Percentiles rank a stretch among this genome's conserved stretches.
Conservation (phyloP, 2,113 vertebrate genomes). For the Falcunculus frontatus region DNA sequence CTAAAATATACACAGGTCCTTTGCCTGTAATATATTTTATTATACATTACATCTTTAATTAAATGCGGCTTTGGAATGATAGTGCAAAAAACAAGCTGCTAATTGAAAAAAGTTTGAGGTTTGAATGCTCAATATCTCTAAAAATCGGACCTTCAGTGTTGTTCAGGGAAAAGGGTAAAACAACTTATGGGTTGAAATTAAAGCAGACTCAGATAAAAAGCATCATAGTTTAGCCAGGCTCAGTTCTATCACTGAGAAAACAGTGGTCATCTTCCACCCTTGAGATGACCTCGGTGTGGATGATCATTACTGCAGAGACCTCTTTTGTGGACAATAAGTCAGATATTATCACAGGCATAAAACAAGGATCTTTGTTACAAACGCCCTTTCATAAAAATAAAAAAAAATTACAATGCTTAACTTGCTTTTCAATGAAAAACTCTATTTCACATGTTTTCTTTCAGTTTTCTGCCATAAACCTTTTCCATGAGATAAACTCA, state of each 20-base stretch:
- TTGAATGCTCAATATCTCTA: not conserved
- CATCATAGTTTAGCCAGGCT: not conserved
- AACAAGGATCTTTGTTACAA: not conserved
- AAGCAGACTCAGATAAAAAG: not conserved
- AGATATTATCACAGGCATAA: not conserved
- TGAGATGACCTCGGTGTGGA: not conserved
- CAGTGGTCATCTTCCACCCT: not conserved
- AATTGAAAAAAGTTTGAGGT: not conserved
- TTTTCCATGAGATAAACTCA: conserved; percentile 69
- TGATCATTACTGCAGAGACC: not conserved
- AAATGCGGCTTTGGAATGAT: not conserved
- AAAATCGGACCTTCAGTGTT: not conserved
- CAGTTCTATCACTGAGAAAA: not conserved
- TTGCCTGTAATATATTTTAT: not conserved
- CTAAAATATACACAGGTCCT: not conserved
- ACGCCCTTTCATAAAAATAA: not conserved
- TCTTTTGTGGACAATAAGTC: not conserved
- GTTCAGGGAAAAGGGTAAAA: not conserved
- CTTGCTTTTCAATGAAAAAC: not conserved
- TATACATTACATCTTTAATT: not conserved
- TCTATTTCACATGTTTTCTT: not conserved
- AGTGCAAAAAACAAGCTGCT: not conserved
- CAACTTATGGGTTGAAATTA: not conserved
- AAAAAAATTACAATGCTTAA: not conserved
- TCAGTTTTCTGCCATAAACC: conserved; percentile 33